These are phyloP conservation scores for Porites australiensis DNA, from an alignment of 64 coral and sea anemone species.

Conservation along the genomic window DNA sequence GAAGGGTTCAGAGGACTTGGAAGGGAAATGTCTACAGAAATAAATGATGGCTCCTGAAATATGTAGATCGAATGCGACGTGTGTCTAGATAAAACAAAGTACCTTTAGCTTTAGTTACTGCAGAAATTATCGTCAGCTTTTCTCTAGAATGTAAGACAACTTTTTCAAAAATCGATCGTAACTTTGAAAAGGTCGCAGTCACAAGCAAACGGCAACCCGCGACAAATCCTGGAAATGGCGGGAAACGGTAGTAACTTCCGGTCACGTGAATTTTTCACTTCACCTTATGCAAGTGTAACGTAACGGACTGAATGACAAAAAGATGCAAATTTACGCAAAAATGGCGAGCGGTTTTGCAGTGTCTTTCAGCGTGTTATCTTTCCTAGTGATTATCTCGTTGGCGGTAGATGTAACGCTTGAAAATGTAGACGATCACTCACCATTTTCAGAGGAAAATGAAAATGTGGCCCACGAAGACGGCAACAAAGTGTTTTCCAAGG, in stretches of 20 bases:
- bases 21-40: no score
- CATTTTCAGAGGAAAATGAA: slow-evolving; percentile 42
- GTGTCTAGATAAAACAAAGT: no score
- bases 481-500: slow-evolving; percentile 66
- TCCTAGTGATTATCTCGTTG: background rate
- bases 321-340: background rate
- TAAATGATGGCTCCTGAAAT: no score
- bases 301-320: background rate
- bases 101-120: no score
- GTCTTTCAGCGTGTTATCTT: background rate
- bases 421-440: slow-evolving; percentile 52
- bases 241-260: background rate
- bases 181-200: background rate
- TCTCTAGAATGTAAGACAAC: no score
- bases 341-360: slow-evolving; percentile 32
- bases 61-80: no score
- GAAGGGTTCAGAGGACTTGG: no score
- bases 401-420: slow-evolving; percentile 17
- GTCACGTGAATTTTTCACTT: background rate
- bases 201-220: background rate
- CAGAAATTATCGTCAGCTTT: no score
- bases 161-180: no score
- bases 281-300: background rate
- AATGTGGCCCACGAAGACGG: background rate
- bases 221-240: background rate